Percentiles rank a stretch among this genome's conserved stretches.
phyloP scores from a whole-genome alignment of 1,140 invertebrate species.

The Pachyrhynchus sulphureomaculatus region DNA sequence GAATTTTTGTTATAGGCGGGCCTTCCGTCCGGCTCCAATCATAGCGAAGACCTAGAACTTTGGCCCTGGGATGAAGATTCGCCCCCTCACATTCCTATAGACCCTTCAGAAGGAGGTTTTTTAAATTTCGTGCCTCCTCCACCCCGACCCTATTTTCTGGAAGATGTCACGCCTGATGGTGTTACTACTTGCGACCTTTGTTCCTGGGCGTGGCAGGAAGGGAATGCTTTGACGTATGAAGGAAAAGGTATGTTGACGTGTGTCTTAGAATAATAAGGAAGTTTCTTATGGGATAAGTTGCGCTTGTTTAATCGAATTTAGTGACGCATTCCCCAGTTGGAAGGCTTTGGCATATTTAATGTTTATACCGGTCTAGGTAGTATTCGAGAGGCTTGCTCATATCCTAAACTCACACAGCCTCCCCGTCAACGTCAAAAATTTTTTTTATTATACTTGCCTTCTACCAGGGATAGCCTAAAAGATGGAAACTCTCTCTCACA shows the following conservation, averaged over 20 bases:
- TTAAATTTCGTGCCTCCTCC: constrained; percentile 70
- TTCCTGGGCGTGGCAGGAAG: constrained; percentile 60
- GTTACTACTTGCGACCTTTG: constrained; percentile 72
- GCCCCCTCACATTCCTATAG: constrained; percentile 58
- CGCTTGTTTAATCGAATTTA: too few relatives aligned
- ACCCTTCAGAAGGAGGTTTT: constrained; percentile 63
- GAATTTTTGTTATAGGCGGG: constrained; percentile 9
- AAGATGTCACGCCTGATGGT: constrained; percentile 61
- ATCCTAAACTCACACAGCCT: too few relatives aligned
- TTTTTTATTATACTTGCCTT: too few relatives aligned
- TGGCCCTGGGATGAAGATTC: constrained; percentile 35
- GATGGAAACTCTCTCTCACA: too few relatives aligned
- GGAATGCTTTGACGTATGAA: constrained; percentile 6
- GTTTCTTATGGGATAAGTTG: too few relatives aligned
- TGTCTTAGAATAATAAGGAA: too few relatives aligned
- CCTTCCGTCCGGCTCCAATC: constrained; percentile 12
- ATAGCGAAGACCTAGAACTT: constrained; percentile 4
- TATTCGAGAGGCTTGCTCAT: too few relatives aligned
- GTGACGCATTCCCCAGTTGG: too few relatives aligned
- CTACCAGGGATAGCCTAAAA: too few relatives aligned
- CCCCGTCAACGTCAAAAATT: too few relatives aligned
- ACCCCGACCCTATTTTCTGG: constrained; percentile 63
- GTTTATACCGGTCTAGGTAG: too few relatives aligned
- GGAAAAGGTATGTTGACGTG: constrained; percentile 25
- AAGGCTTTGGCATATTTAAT: too few relatives aligned